These are phyloP conservation scores for Drosophila anceps DNA, from an alignment of 2,888 invertebrate genomes.

Conservation along the genomic window DNA sequence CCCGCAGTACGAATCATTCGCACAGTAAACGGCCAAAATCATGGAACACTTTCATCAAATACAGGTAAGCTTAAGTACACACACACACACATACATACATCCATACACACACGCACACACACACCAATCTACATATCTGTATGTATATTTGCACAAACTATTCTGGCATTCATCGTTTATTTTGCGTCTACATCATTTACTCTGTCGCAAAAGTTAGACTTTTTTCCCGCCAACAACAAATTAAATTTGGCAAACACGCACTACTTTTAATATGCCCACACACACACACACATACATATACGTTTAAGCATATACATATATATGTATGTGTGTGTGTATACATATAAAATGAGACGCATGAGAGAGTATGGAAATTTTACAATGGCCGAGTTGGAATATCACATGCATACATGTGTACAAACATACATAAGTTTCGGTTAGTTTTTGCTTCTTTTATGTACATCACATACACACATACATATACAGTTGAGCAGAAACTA, in stretches of 20 bases:
- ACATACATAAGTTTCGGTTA: too few species aligned
- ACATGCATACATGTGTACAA: slow-evolving; percentile 32
- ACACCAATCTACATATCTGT: slow-evolving; percentile 15
- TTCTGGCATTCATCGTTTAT: slow-evolving; percentile 34
- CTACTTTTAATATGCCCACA: slow-evolving; percentile 24
- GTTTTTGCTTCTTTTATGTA: too few species aligned
- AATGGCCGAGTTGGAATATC: slow-evolving; percentile 51
- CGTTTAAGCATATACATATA: slow-evolving; percentile 8
- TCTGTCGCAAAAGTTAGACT: slow-evolving; percentile 32
- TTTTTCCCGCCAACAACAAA: slow-evolving; percentile 64
- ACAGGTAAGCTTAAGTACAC: slow-evolving; percentile 83
- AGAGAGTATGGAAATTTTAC: slow-evolving; percentile 61
- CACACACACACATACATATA: slow-evolving; percentile 7
- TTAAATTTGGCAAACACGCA: slow-evolving; percentile 55
- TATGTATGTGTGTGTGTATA: slow-evolving; percentile 17
- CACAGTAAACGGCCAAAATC: slow-evolving; percentile 45
- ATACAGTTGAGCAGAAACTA: neutral
- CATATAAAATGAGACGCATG: slow-evolving; percentile 40
- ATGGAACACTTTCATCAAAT: slow-evolving; percentile 85
- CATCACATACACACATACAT: neutral
- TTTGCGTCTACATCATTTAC: slow-evolving; percentile 27
- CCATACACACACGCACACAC: slow-evolving; percentile 18
- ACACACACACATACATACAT: slow-evolving; percentile 19
- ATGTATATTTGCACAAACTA: slow-evolving; percentile 36
- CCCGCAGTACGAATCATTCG: slow-evolving; percentile 13